phyloP scores from a whole-genome alignment of 2,888 invertebrate genomes.

The Eupithecia exiguata region DNA sequence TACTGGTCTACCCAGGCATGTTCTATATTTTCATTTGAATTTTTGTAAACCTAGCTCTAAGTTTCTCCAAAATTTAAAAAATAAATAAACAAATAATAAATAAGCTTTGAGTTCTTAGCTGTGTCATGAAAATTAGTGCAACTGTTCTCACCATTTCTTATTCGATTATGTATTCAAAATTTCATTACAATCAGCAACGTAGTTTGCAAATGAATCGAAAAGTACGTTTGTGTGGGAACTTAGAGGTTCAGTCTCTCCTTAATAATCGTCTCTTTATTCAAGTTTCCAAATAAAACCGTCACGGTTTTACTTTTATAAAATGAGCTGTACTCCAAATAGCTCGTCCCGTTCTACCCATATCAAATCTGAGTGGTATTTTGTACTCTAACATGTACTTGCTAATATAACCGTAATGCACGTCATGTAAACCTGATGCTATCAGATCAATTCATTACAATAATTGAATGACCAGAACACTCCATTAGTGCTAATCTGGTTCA shows the following conservation, averaged over 20 bases:
- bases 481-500: background rate
- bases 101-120: background rate
- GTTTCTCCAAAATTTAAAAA: too few relatives aligned
- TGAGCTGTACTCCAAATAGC: background rate
- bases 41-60: too few relatives aligned
- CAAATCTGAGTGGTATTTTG: background rate
- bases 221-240: too few relatives aligned
- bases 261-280: background rate
- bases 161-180: too few relatives aligned
- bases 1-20: too few relatives aligned
- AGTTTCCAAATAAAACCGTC: background rate
- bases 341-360: background rate
- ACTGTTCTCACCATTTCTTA: too few relatives aligned
- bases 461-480: background rate
- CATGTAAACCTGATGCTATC: background rate
- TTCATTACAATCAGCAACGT: too few relatives aligned
- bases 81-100: too few relatives aligned
- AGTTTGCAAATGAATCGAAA: too few relatives aligned
- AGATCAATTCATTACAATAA: constrained; percentile 1
- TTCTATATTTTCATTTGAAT: too few relatives aligned
- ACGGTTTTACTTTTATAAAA: background rate
- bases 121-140: too few relatives aligned
- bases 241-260: too few relatives aligned
- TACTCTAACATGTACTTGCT: background rate
- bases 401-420: background rate